These are phyloP conservation scores for Bugulina stolonifera DNA, from an alignment of 2,888 invertebrate species.

Conservation along the genomic window DNA sequence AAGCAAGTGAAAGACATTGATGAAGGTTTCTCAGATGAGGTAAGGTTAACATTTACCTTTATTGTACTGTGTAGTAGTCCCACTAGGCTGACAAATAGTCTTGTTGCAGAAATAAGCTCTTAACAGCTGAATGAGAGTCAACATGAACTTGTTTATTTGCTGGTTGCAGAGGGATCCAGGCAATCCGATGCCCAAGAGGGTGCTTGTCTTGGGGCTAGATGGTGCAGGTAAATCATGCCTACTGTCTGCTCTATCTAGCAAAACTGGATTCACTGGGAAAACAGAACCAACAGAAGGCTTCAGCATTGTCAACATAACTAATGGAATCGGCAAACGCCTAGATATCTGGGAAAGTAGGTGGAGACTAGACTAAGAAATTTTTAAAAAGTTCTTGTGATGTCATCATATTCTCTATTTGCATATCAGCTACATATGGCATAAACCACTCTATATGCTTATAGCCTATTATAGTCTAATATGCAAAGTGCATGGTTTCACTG, in stretches of 20 bases:
- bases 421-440: too few relatives aligned
- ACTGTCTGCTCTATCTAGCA: conserved; percentile 31
- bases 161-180: neutral
- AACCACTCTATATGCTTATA: too few relatives aligned
- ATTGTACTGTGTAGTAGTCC: too few relatives aligned
- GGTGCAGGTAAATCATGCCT: conserved; percentile 36
- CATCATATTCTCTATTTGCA: too few relatives aligned
- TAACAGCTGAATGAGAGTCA: too few relatives aligned
- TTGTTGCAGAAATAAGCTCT: too few relatives aligned
- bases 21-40: conserved; percentile 20
- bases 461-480: too few relatives aligned
- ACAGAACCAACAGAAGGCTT: conserved; percentile 34
- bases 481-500: too few relatives aligned
- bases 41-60: neutral
- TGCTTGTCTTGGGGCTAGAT: conserved; percentile 36
- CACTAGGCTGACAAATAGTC: too few relatives aligned
- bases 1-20: neutral
- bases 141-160: neutral
- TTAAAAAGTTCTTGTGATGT: too few relatives aligned
- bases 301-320: conserved; percentile 34
- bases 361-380: too few relatives aligned
- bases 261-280: conserved; percentile 4
- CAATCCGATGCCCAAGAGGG: conserved; percentile 29
- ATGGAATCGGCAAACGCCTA: conserved; percentile 29
- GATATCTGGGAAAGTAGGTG: conserved; percentile 39